Conservation (phyloP, 2,888 invertebrate species). For the Margaritifera margaritifera region DNA sequence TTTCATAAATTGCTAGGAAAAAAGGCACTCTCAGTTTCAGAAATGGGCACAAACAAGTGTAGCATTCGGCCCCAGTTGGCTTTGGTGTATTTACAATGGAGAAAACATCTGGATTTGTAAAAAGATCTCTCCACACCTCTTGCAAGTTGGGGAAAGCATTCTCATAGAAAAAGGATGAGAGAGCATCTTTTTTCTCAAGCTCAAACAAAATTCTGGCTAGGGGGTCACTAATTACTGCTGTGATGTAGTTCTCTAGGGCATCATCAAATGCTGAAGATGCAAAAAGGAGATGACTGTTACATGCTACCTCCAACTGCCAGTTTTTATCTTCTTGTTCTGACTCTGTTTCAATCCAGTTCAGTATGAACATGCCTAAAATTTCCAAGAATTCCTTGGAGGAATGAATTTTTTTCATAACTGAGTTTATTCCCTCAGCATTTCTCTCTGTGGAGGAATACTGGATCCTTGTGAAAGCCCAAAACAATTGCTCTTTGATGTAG, state of each 20-base stretch:
- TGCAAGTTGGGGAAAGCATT: constrained; percentile 11
- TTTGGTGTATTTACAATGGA: constrained; percentile 22
- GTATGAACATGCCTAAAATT: constrained; percentile 8
- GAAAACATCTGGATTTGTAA: constrained; percentile 14
- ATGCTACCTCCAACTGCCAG: constrained; percentile 37
- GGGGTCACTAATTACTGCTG: constrained; percentile 27
- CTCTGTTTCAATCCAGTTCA: neutral
- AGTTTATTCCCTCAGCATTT: no score
- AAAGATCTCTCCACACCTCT: constrained; percentile 12
- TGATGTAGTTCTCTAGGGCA: constrained; percentile 35
- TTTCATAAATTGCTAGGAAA: constrained; percentile 19
- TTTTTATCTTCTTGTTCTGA: neutral
- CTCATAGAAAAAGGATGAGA: constrained; percentile 25
- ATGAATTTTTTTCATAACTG: constrained; percentile 3
- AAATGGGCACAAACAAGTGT: constrained; percentile 22
- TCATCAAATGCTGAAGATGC: constrained; percentile 22
- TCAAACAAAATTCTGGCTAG: constrained; percentile 33
- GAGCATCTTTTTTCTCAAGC: constrained; percentile 24
- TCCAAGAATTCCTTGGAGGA: constrained; percentile 10
- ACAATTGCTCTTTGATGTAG: no score
- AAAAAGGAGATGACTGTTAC: constrained; percentile 20
- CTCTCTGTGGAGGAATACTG: no score
- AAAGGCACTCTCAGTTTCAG: constrained; percentile 32
- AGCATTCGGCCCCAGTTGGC: constrained; percentile 40
- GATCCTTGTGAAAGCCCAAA: no score